Percentiles rank a stretch among this genome's conserved stretches.
phyloP scores from a whole-genome alignment of 1,140 invertebrate species.

The Drosophila punjabiensis region DNA sequence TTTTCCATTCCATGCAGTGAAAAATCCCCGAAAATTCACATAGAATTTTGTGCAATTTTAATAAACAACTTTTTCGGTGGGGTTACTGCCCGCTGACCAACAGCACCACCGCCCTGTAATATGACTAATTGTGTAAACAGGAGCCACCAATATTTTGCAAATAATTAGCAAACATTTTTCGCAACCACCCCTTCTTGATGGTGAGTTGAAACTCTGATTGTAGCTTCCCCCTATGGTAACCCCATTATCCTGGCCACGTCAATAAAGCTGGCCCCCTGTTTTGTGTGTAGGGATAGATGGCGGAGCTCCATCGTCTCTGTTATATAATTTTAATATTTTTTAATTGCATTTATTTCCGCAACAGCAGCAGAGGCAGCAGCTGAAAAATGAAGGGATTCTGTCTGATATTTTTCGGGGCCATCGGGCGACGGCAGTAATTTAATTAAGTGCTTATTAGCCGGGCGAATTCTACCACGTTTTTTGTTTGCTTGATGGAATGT shows the following conservation, averaged over 20 bases:
- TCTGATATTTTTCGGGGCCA: conserved; percentile 25
- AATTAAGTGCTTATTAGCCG: conserved; percentile 77
- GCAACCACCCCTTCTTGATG: conserved; percentile 8
- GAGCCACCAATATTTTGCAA: conserved; percentile 74
- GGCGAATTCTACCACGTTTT: conserved; percentile 5
- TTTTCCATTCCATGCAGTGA: background rate
- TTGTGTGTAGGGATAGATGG: conserved; percentile 8
- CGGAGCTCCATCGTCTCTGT: conserved; percentile 22
- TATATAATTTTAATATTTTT: conserved; percentile 81
- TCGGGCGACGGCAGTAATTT: conserved; percentile 57
- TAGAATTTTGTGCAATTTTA: conserved; percentile 56
- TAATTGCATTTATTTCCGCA: conserved; percentile 67
- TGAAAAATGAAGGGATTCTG: conserved; percentile 23
- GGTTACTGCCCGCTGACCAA: background rate
- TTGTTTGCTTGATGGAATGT: conserved; percentile 31
- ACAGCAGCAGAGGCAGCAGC: background rate
- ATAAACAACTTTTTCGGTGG: conserved; percentile 61
- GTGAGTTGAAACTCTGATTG: conserved; percentile 20
- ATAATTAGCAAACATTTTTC: conserved; percentile 76
- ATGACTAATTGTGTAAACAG: conserved; percentile 69
- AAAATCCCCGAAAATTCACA: conserved; percentile 35
- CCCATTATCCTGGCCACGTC: conserved; percentile 65
- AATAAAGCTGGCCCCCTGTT: too few relatives aligned
- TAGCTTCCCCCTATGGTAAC: conserved; percentile 14
- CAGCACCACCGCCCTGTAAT: conserved; percentile 2